phyloP scores from a whole-genome alignment of 2,113 vertebrate species.

The Phaetusa simplex region DNA sequence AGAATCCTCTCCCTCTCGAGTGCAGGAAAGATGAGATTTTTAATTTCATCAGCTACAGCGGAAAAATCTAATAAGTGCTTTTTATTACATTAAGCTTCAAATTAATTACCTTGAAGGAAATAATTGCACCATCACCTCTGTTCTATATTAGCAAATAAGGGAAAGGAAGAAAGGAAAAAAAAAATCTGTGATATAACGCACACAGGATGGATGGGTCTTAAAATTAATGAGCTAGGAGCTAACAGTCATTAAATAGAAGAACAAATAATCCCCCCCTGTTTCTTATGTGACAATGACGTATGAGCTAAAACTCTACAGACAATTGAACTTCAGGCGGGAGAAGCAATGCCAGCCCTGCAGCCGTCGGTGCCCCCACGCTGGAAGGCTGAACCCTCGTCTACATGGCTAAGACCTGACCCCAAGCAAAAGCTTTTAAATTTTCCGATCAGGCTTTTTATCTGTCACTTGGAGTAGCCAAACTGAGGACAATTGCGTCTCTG shows the following conservation, averaged over 20 bases:
- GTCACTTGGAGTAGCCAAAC: background rate
- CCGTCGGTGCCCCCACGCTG: background rate
- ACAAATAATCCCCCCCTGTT: background rate
- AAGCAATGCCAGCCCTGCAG: background rate
- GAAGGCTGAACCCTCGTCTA: background rate
- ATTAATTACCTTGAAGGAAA: background rate
- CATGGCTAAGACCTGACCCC: background rate
- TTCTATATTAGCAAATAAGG: background rate
- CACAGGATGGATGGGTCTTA: background rate
- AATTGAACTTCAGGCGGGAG: background rate
- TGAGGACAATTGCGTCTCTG: background rate
- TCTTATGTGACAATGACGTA: rapidly evolving
- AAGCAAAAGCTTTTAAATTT: background rate
- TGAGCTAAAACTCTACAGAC: background rate
- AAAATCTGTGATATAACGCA: background rate
- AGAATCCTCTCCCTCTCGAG: background rate
- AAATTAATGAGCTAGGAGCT: background rate
- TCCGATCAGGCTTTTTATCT: background rate
- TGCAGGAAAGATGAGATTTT: background rate
- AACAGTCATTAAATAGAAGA: background rate
- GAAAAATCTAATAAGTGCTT: background rate
- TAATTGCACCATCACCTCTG: background rate
- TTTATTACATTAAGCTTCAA: background rate
- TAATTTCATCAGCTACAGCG: background rate
- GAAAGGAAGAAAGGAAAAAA: background rate